Base-by-base conservation (phyloP, 2,113 vertebrate species). In the Bos javanicus region DNA sequence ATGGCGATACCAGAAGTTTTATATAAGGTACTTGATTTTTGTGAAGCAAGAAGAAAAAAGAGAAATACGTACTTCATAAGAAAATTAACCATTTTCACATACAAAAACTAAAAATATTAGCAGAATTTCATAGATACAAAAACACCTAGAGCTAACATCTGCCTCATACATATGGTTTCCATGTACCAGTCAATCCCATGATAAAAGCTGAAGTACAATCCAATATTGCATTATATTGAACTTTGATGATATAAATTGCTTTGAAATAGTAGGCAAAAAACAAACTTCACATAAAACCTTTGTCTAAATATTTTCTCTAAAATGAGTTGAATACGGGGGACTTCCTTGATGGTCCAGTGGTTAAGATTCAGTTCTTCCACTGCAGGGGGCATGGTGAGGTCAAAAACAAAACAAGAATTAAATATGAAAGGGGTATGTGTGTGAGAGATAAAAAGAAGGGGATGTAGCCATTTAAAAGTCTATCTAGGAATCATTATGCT, bases 241-340 rank as follows among this genome's bases (percentile, higher is more conserved):
- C 36, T 91, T 81, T 84, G 80, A 80, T 78, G 17, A 17, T 52
- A 84, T 67, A 91, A 59, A 81, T 82, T 48, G 6, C 60, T 95
- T 92, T 57, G 67, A 91, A 96, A 86, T 59, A 91, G 23, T 52
- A 3, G 21, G 50, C 62, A 81, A 60, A 91, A 67, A 82, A 67
- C 57, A 59, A 90, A 91, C 28, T 57, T 93, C 30, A 93, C 43
- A 39, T 56, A 85, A 96, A 96, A 84, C 17, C 33, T 74, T 54
- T 64, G 28, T 52, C 48, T 78, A 57, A 96, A 80, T 57, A 90
- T 60, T 87, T 71, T 76, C 80, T 97, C 93, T 48, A 71, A 95
- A 74, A 62, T 64, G n/a, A 92, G 90, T 48, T 57, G 84, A 91
- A 67, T 93, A 17, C 50, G 43, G 71, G 39, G 39, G 36, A 76